A percentile compares a stretch with the other conserved stretches of the same genome.
These are phyloP conservation scores for Oscheius sp. DNA, from an alignment of 2,888 invertebrate species.

Conservation along the genomic window DNA sequence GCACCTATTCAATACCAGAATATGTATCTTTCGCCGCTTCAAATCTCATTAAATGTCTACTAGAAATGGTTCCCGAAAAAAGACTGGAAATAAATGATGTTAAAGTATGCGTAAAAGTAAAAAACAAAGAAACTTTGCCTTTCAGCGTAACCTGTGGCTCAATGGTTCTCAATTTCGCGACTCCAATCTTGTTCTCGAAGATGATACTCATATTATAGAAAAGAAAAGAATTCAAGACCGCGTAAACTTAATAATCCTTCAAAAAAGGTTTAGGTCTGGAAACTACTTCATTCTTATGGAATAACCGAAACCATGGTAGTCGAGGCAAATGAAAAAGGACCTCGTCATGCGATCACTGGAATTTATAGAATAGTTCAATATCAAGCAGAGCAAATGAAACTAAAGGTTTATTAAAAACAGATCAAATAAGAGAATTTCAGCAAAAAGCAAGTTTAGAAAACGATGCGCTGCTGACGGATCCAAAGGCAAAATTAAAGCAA, in stretches of 20 bases:
- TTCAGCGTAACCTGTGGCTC: conserved; percentile 75
- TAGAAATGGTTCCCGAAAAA: conserved; percentile 70
- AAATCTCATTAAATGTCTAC: conserved; percentile 58
- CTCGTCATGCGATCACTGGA: conserved; percentile 78
- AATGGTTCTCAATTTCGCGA: conserved; percentile 72
- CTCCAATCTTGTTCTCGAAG: conserved; percentile 70
- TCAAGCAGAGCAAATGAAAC: conserved; percentile 54
- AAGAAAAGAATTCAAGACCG: conserved; percentile 49
- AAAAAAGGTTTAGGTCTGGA: conserved; percentile 8
- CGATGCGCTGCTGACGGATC: neutral
- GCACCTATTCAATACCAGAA: conserved; percentile 59
- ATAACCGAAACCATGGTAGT: conserved; percentile 77
- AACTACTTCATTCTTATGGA: conserved; percentile 71
- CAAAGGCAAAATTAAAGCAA: conserved; percentile 22
- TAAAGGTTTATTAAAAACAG: neutral
- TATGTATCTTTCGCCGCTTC: conserved; percentile 54
- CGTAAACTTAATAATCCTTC: conserved; percentile 24
- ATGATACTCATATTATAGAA: conserved; percentile 58
- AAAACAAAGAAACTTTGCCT: neutral
- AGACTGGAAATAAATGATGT: conserved; percentile 72
- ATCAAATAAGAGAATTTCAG: conserved; percentile 13
- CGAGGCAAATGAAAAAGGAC: conserved; percentile 74
- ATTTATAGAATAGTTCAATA: conserved; percentile 79
- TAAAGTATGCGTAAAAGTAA: conserved; percentile 43
- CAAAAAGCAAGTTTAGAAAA: conserved; percentile 20